Percentiles rank a stretch among this genome's conserved stretches.
phyloP scores from a whole-genome alignment of 2,888 invertebrate genomes.

The Neelides folsomi region DNA sequence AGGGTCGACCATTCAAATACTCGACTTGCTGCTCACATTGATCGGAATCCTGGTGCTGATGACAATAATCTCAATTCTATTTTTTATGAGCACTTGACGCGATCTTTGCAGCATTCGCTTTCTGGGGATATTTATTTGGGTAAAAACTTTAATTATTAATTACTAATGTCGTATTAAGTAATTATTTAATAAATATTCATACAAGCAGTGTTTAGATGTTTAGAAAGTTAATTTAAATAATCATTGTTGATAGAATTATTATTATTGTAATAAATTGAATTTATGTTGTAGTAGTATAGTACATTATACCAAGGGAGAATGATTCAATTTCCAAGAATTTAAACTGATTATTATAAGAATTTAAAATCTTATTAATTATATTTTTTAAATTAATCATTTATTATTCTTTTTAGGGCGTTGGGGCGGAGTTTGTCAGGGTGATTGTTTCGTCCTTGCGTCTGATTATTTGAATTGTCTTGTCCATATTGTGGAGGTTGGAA shows the following conservation, averaged over 20 bases:
- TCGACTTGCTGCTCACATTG: slow-evolving; percentile 81
- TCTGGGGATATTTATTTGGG: slow-evolving; percentile 83
- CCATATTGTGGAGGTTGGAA: slow-evolving; percentile 93
- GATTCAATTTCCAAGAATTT: no score
- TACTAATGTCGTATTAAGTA: neutral
- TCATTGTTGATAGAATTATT: neutral
- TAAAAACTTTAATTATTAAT: slow-evolving; percentile 21
- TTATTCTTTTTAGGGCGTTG: slow-evolving; percentile 51
- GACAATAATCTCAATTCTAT: slow-evolving; percentile 98
- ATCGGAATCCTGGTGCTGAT: slow-evolving; percentile 78
- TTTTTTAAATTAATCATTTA: neutral
- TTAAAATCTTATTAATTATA: neutral
- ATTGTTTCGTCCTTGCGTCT: slow-evolving; percentile 94
- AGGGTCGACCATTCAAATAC: slow-evolving; percentile 96
- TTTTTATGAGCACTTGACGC: slow-evolving; percentile 95
- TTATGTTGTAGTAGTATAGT: neutral
- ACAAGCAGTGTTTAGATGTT: neutral
- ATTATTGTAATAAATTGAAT: neutral
- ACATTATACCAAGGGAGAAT: no score
- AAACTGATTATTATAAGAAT: slow-evolving; percentile 1
- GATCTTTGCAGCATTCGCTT: slow-evolving; percentile 86
- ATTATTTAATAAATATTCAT: neutral
- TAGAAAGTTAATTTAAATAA: neutral
- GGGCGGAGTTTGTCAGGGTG: slow-evolving; percentile 93
- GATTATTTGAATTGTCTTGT: slow-evolving; percentile 97